These are phyloP conservation scores for Gyps fulvus DNA, from an alignment of 2,113 vertebrate genomes.

Conservation along the genomic window DNA sequence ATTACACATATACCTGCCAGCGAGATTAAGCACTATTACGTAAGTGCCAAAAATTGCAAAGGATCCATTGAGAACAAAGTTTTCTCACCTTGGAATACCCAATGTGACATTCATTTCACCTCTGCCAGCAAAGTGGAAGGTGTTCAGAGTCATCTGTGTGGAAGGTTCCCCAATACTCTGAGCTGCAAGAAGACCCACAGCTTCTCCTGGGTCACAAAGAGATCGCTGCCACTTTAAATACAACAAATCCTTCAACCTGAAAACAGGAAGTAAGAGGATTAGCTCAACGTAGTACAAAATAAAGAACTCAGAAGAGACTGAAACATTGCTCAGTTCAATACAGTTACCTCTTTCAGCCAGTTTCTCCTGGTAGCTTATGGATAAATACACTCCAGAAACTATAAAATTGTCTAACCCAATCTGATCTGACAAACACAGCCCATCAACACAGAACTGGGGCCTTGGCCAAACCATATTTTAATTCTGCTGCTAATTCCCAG, in stretches of 20 bases:
- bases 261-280: background rate
- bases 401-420: background rate
- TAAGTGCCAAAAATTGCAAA: background rate
- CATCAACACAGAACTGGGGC: background rate
- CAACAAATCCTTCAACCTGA: slow-evolving; percentile 83
- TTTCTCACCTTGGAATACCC: slow-evolving; percentile 91
- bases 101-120: slow-evolving; percentile 99
- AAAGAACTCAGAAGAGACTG: background rate
- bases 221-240: slow-evolving; percentile 94
- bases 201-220: slow-evolving; percentile 92
- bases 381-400: background rate
- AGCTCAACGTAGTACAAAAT: background rate
- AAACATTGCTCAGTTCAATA: background rate
- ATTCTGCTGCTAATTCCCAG: background rate
- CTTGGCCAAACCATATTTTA: background rate
- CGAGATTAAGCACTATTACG: background rate
- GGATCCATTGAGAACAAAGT: background rate
- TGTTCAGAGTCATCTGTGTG: slow-evolving; percentile 99
- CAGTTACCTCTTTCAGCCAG: background rate
- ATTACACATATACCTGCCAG: background rate
- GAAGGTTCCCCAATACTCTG: slow-evolving; percentile 98
- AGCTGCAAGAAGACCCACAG: slow-evolving; percentile 92
- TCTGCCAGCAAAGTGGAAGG: slow-evolving; percentile 98
- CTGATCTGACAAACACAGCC: background rate
- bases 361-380: background rate